Base-by-base conservation (phyloP, 1,140 invertebrate species). In the Dufourea novaeangliae region DNA sequence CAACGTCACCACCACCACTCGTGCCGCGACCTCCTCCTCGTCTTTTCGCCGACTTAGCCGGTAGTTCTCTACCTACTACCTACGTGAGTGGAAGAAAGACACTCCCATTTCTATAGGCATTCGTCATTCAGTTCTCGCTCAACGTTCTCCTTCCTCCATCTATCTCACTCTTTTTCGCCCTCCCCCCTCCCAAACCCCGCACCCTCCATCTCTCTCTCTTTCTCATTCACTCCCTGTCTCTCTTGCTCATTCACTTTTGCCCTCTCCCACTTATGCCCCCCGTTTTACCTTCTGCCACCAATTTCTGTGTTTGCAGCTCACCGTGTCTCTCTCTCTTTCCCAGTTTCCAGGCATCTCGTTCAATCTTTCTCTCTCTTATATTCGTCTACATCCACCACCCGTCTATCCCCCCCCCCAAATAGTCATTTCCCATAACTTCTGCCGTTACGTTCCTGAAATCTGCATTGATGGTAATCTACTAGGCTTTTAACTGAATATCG, bases 61-160 rank as follows among this genome's bases (percentile, higher is more conserved):
- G 12, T n/a, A 61, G 57, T 72, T 79, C 81, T 73, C 71, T 54
- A 67, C 63, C 70, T 71, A 67, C 82, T 84, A 80, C 57, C 67
- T 54, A 50, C 44, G 79, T 20, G 79, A 67, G 82, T 25, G 70
- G 66, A 78, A 88, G 83, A 84, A 81, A 88, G 84, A 87, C 69
- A 70, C 71, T 61, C 46, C 54, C 80, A 87, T 88, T 88, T 89
- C 88, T 89, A 89, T 89, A 84, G 87, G 82, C 82, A 89, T 86
- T 89, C 87, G 86, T 89, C 87, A 86, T 89, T 87, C 83, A 70
- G 83, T 83, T 73, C 72, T 85, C 83, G 68, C 73, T 85, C 82
- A 79, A 79, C 83, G 79, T 78, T 64, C 54, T 34, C 44, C 46
- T 17, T 68, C 37, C 39, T 37, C 68, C 63, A 41, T 12, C 52